Conservation (phyloP, 2,113 vertebrate genomes). For the Equus quagga region DNA sequence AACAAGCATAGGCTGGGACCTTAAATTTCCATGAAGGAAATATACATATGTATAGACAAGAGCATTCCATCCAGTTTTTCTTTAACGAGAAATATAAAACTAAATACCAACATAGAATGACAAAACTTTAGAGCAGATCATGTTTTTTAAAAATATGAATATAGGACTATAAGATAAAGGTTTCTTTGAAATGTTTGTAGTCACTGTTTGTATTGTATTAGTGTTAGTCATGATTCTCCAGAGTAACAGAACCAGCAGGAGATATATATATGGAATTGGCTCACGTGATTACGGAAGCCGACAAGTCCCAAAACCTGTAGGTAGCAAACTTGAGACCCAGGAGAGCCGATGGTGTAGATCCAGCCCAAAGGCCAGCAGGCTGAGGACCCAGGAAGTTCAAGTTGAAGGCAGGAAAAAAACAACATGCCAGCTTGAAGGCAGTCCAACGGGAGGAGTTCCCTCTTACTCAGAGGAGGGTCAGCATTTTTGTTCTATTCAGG, state of each 20-base stretch:
- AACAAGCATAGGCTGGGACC: neutral
- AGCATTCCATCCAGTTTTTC: neutral
- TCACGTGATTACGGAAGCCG: neutral
- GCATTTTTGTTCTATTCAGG: neutral
- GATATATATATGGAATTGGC: neutral
- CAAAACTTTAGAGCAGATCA: neutral
- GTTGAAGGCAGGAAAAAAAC: neutral
- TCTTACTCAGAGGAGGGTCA: neutral
- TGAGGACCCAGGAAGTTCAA: neutral
- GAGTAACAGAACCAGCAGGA: neutral
- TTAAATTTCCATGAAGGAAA: neutral
- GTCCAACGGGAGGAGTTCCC: neutral
- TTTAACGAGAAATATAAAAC: neutral
- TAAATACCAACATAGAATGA: neutral
- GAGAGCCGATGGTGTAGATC: neutral
- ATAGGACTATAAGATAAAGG: neutral
- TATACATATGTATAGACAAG: neutral
- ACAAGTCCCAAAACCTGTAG: neutral
- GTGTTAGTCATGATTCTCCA: neutral
- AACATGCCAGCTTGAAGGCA: neutral
- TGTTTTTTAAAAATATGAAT: neutral
- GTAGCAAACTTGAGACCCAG: neutral
- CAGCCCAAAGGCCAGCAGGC: neutral
- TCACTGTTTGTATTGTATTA: neutral
- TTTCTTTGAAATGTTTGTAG: neutral